Conservation (phyloP, 2,888 invertebrate genomes). For the Clepsis dumicolana region DNA sequence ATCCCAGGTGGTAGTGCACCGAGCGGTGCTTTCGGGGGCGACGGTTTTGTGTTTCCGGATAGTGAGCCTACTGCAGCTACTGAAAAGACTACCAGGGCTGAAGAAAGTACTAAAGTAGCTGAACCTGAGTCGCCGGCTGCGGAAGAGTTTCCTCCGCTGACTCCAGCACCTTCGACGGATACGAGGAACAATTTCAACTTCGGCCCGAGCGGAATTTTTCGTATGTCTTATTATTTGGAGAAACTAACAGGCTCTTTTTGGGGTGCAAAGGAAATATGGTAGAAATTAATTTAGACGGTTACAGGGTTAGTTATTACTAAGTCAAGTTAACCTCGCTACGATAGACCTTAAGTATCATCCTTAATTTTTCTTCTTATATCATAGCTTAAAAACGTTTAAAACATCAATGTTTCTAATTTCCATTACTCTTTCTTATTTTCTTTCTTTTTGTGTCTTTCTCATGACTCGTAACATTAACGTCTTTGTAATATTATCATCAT, state of each 20-base stretch:
- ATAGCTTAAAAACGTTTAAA: background rate
- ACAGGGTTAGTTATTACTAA: background rate
- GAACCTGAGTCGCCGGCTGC: background rate
- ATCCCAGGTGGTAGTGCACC: slow-evolving; percentile 16
- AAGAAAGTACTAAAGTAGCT: slow-evolving; percentile 22
- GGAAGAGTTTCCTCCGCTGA: slow-evolving; percentile 48
- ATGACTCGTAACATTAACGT: too few species aligned
- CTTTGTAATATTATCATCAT: too few species aligned
- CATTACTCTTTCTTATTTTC: too few species aligned
- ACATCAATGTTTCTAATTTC: too few species aligned
- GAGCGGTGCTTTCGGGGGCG: slow-evolving; percentile 14
- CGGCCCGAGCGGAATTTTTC: slow-evolving; percentile 53
- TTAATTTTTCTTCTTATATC: background rate
- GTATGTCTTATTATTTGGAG: slow-evolving; percentile 47
- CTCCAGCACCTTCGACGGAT: slow-evolving; percentile 55
- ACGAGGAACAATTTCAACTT: slow-evolving; percentile 57
- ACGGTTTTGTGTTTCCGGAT: slow-evolving; percentile 18
- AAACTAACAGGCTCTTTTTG: slow-evolving; percentile 23
- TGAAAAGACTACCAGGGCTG: slow-evolving; percentile 9
- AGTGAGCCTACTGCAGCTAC: background rate
- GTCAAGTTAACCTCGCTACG: background rate
- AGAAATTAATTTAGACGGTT: background rate
- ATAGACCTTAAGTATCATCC: background rate
- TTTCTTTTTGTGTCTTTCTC: background rate
- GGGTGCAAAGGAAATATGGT: background rate